Evolutionary conservation across 2,888 invertebrate species (phyloP), one percentile per base, ranked within the genome.

Genomic region (Oscheius myriophilus): DNA sequence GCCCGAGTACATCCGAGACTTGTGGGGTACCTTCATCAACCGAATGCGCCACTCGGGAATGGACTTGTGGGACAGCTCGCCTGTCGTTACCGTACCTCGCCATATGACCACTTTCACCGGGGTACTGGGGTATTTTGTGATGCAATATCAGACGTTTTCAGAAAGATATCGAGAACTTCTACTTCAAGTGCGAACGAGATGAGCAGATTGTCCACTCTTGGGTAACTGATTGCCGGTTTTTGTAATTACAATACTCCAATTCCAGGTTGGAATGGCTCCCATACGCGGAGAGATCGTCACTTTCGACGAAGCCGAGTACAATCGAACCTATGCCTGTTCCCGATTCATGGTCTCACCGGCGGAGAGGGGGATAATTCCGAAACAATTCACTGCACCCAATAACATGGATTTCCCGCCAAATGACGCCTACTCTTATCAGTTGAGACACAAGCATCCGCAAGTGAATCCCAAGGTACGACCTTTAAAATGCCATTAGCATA

Each of bases 11-110:
- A 16, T 41, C 14, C 39, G 41, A 12, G 41, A 57, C n/a, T 1
- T 57, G 2, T 57, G 57, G 57, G 21, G n/a, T 11, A 39, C 21
- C 41, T 57, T 57, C 42, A 57, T 57, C 42, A 57, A 57, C 42
- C 1, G 42, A 41, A 57, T 57, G 57, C 2, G 57, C n/a, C 57
- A 57, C n/a, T 41, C 41, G 39, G 57, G 57, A 4, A 41, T 57
- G 41, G 41, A 18, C n/a, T 14, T 18, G 41, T 57, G 57, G 57
- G 57, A 57, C n/a, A 16, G 21, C 18, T 41, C 39, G 18, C 11
- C 39, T 12, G 41, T 57, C 33, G 9, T 33, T 33, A 16, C 18
- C 21, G 57, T 57, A 12, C 57, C 57, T n/a, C 18, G 6, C 16
- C 21, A 42, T 41, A 21, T 18, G 41, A 33, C 4, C 33, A 3